Base-by-base conservation (phyloP, 1,140 invertebrate genomes). In the Bombus sylvicola region DNA sequence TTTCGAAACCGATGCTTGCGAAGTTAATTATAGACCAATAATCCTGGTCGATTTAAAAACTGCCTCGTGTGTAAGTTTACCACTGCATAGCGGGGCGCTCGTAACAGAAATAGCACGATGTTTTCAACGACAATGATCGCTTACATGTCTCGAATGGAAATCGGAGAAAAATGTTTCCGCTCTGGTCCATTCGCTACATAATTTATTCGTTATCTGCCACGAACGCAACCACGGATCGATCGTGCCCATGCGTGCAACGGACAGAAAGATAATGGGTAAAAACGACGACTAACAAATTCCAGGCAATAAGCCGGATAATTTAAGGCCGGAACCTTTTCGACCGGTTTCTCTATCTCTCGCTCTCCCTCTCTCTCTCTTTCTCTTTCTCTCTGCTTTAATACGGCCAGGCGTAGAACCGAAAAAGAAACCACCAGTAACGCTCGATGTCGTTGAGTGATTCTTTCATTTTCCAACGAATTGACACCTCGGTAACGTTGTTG, bases 381-480 rank as follows among this genome's bases (percentile, higher is more conserved):
- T 22, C 13, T 64, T 15, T 31, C 2, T 3, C 13, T 34, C 6
- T 66, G 18, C 0, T 8, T 53, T 53, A 53, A 53, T 53, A 53
- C 18, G 18, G 18, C 18, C 47, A 53, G 18, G 8, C n/a, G 59
- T 18, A 34, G 13, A 34, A n/a, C n/a, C n/a, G 62, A 66, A 66
- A 31, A 31, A 31, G 62, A 66, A 64, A 31, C 13, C n/a, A 31
- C 2, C 1, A 10, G 10, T 62, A 59, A 53, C 18, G 47, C 6
- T 53, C 47, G 18, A 53, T 28, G 13, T 64, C 64, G 31, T 6
- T 31, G 81, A 66, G 73, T 43, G 66, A 78, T 78, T 77, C 47
- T 74, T 69, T 64, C 75, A 39, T 62, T 62, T 69, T 71, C 74
- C n/a, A 78, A 18, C 12, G 82, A 59, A 68, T 69, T 78, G 82